phyloP scores from a whole-genome alignment of 2,113 vertebrate genomes.

The Meles meles region DNA sequence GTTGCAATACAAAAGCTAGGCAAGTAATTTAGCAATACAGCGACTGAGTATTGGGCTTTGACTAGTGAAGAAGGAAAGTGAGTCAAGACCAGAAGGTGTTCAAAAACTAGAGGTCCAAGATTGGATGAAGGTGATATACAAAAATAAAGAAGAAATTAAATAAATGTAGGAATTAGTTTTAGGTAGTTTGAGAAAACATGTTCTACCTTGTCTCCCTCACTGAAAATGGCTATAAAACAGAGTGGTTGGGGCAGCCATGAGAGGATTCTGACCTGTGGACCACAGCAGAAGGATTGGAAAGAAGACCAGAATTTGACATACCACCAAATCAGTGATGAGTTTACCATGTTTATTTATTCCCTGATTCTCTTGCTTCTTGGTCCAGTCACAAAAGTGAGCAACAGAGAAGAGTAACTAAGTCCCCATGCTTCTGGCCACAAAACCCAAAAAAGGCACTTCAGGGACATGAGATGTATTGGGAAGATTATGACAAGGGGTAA shows the following conservation, averaged over 20 bases:
- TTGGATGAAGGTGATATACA: not conserved
- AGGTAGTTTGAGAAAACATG: not conserved
- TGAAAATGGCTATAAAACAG: not conserved
- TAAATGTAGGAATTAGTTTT: not conserved
- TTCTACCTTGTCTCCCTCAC: not conserved
- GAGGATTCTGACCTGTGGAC: not conserved
- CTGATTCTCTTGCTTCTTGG: not conserved
- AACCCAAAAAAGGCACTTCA: not conserved
- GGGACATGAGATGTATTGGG: not conserved
- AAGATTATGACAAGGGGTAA: not conserved
- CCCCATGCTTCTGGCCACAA: not conserved
- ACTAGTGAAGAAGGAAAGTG: not conserved
- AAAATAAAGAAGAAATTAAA: not conserved
- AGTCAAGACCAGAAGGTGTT: not conserved
- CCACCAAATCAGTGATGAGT: not conserved
- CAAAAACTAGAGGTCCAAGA: not conserved
- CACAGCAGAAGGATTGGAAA: not conserved
- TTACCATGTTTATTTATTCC: not conserved
- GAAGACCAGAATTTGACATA: not conserved
- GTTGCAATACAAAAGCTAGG: not conserved
- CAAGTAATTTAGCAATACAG: not conserved
- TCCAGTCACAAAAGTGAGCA: not conserved
- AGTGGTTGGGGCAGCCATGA: too few relatives aligned
- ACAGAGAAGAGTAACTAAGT: not conserved
- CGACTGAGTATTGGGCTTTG: not conserved